These are phyloP conservation scores for Stenchaetothrips biformis DNA, from an alignment of 2,888 invertebrate genomes.

Conservation along the genomic window DNA sequence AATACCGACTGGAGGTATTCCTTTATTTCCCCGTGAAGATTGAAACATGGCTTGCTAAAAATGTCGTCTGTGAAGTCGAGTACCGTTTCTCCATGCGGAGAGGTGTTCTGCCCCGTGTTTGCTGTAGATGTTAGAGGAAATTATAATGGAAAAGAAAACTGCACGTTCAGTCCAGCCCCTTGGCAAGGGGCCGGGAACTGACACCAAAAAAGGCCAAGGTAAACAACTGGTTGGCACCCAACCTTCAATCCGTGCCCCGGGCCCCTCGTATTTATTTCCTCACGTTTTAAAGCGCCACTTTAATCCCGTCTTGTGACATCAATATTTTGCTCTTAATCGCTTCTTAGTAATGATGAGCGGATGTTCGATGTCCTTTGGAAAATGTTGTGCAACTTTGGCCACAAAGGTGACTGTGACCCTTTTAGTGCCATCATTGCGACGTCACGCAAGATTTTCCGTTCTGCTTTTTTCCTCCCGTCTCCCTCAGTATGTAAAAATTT, in stretches of 20 bases:
- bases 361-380: background rate
- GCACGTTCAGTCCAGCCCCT: constrained; percentile 63
- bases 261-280: background rate
- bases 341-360: background rate
- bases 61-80: constrained; percentile 67
- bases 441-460: background rate
- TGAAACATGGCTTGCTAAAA: constrained; percentile 67
- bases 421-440: background rate
- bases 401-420: constrained; percentile 18
- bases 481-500: no score
- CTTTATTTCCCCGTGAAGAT: constrained; percentile 56
- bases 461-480: background rate
- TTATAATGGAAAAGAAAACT: constrained; percentile 73
- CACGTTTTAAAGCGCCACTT: background rate
- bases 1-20: constrained; percentile 44
- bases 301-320: background rate
- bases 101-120: constrained; percentile 56
- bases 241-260: background rate
- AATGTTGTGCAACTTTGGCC: background rate
- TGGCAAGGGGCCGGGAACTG: constrained; percentile 66
- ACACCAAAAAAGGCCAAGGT: constrained; percentile 71
- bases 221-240: constrained; percentile 39
- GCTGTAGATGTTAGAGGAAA: constrained; percentile 53
- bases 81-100: constrained; percentile 68
- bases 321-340: background rate